Conservation (phyloP, 2,888 invertebrate species). For the Eulithis testata region DNA sequence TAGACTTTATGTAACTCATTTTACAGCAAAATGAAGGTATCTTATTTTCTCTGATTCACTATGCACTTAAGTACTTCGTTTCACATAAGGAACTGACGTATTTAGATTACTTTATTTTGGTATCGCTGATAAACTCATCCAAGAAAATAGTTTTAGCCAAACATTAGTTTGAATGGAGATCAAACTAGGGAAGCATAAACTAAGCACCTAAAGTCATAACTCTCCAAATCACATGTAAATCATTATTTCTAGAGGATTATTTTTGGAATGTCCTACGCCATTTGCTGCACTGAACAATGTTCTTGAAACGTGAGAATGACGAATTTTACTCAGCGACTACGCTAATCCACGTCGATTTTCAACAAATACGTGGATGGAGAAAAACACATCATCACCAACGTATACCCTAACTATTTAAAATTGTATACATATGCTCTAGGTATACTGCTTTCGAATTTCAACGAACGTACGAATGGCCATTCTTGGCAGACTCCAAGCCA, state of each 20-base stretch:
- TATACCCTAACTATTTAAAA: too few relatives aligned
- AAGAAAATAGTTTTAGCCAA: background rate
- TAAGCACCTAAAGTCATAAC: slow-evolving; percentile 21
- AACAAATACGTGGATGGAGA: background rate
- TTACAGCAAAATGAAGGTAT: too few relatives aligned
- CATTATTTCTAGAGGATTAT: slow-evolving; percentile 27
- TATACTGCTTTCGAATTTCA: too few relatives aligned
- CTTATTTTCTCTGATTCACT: too few relatives aligned
- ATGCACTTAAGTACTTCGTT: too few relatives aligned
- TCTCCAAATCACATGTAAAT: slow-evolving; percentile 7
- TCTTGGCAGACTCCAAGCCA: too few relatives aligned
- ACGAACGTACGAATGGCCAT: too few relatives aligned
- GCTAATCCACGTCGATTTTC: background rate
- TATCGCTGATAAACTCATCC: background rate
- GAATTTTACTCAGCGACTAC: slow-evolving; percentile 12
- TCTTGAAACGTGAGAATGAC: slow-evolving; percentile 7
- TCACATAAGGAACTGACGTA: too few relatives aligned
- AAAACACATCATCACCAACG: background rate
- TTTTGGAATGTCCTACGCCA: slow-evolving; percentile 23
- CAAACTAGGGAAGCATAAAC: slow-evolving; percentile 12
- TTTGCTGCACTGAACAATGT: slow-evolving; percentile 5
- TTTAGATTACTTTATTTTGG: too few relatives aligned
- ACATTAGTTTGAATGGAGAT: slow-evolving; percentile 4
- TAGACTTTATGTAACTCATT: too few relatives aligned
- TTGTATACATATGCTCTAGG: too few relatives aligned